Base-by-base conservation (phyloP, 2,888 invertebrate species). In the Dyspetes luteomarginatus region DNA sequence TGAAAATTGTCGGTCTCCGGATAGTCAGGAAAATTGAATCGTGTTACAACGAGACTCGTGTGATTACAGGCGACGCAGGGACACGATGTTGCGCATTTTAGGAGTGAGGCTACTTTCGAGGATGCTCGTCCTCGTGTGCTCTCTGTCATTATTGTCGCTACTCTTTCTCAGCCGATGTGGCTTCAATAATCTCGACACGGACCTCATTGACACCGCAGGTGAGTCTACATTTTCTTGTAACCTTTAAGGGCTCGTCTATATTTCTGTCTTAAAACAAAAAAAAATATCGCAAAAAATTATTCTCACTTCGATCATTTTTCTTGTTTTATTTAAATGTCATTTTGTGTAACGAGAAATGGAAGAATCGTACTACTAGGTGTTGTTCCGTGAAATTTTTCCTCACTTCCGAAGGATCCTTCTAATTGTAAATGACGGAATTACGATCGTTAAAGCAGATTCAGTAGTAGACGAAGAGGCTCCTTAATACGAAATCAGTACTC, bases 111-210 rank as follows among this genome's bases (percentile, higher is more conserved):
- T 94, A 87, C 92, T 94, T 88, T 93, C 94, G 86, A 93, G 94
- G 88, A 93, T 94, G 83, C 92, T 94, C 85, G 92, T 94, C 82
- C 92, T 94, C 85, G 93, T 94, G 64, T 94, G 94, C 84, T 93
- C 93, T 69, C 91, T 94, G 80, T 93, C 93, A 84, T 91, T 94
- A 84, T 89, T 94, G 84, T 94, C 94, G 81, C 92, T 94, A 72
- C 92, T 94, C 56, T 93, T 94, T 82, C 91, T 94, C 78, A 93
- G 93, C 84, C 93, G 93, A 55, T 94, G 94, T 85, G 93, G 94
- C 55, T 92, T 94, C 84, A 89, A 89, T 82, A 91, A 90, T 79
- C 86, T 91, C 74, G 90, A 90, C 76, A 88, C 90, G 56, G 90
- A 90, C 79, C 86, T 90, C 71, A 87, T 89, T 81, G 91, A 91